Evolutionary conservation across 2,797 vertebrate species (phyloP).

Genomic region (Rhinogobio ventralis): DNA sequence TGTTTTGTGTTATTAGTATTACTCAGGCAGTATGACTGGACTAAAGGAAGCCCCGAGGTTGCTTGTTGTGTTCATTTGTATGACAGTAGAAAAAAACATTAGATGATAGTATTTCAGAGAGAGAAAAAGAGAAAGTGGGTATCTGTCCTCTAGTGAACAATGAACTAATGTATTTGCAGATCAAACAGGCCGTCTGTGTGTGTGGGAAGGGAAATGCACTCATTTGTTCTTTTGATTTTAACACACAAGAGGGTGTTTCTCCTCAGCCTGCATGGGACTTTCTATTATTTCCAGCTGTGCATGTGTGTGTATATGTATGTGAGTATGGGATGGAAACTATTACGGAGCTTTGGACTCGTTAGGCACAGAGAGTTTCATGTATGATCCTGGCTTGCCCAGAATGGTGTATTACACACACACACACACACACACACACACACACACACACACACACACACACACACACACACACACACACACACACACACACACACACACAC

Average conservation of each 20-base stretch:
- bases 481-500: conserved; percentile 42
- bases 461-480: conserved; percentile 34
- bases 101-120: neutral
- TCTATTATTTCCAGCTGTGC: conserved; percentile 86
- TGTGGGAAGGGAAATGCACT: conserved; percentile 61
- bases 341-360: conserved; percentile 77
- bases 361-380: conserved; percentile 68
- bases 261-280: conserved; percentile 73
- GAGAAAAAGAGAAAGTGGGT: neutral
- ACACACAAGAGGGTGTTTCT: conserved; percentile 75
- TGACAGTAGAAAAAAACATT: neutral
- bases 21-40: neutral
- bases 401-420: conserved; percentile 48
- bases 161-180: conserved; percentile 36
- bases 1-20: neutral
- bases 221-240: conserved; percentile 62
- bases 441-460: conserved; percentile 7
- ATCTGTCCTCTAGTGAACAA: conserved; percentile 20
- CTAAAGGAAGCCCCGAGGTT: neutral
- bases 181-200: conserved; percentile 50
- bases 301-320: conserved; percentile 23
- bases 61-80: neutral
- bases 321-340: conserved; percentile 82
- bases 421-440: neutral
- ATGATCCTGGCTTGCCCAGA: conserved; percentile 55